phyloP scores from a whole-genome alignment of 2,888 invertebrate species.

The Drosophila testacea region DNA sequence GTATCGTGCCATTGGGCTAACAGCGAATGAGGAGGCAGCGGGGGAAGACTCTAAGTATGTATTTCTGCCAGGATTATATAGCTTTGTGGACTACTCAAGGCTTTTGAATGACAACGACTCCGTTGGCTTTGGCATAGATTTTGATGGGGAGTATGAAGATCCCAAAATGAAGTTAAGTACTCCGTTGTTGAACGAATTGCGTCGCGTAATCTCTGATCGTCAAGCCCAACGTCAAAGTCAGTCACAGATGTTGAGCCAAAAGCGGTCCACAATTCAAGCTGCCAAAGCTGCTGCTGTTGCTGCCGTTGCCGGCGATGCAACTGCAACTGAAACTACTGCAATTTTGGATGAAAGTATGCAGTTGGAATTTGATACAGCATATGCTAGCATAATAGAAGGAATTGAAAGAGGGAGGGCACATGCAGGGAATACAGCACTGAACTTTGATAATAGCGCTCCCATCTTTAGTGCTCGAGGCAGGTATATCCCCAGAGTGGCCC shows the following conservation, averaged over 20 bases:
- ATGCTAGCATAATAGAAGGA: too few relatives aligned
- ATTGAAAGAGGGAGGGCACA: too few relatives aligned
- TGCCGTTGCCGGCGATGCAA: not conserved
- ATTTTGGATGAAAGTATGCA: too few relatives aligned
- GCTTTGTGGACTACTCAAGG: slow-evolving; percentile 55
- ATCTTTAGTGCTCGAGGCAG: not conserved
- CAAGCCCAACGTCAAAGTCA: not conserved
- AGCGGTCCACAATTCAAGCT: not conserved
- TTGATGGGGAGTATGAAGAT: slow-evolving; percentile 55
- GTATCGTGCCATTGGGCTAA: slow-evolving; percentile 86
- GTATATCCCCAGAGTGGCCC: not conserved
- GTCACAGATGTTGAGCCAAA: not conserved
- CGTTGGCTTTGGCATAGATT: slow-evolving; percentile 20
- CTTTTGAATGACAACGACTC: slow-evolving; percentile 48
- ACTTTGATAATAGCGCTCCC: too few relatives aligned
- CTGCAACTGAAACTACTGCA: not conserved
- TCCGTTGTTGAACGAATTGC: not conserved
- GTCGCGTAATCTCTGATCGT: slow-evolving; percentile 22
- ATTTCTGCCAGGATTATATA: slow-evolving; percentile 15
- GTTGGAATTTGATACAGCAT: too few relatives aligned
- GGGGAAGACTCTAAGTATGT: not conserved
- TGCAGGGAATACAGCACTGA: too few relatives aligned
- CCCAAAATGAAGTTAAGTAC: slow-evolving; percentile 1
- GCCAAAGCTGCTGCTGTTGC: not conserved
- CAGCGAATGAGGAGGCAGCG: not conserved